Conservation (phyloP, 1,140 invertebrate species). For the Aricia agestis region DNA sequence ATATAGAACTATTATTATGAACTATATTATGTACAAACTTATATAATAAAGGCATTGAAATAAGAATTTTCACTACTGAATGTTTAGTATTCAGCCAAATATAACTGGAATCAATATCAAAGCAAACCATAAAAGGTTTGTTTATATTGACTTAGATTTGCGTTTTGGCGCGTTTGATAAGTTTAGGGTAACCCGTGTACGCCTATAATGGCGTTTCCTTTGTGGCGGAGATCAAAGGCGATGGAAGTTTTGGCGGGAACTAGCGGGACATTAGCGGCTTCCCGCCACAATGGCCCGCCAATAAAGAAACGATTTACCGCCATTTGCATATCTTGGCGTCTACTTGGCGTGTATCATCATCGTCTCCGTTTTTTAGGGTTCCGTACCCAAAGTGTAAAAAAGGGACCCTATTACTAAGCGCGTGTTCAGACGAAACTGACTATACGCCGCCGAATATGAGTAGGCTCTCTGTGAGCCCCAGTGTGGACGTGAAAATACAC, state of each 20-base stretch:
- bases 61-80: too few species aligned
- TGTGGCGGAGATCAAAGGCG: conserved; percentile 10
- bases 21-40: too few species aligned
- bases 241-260: neutral
- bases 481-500: too few species aligned
- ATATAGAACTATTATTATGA: too few species aligned
- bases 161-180: neutral
- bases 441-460: too few species aligned
- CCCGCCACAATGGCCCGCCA: conserved; percentile 5
- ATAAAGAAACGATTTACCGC: conserved; percentile 12
- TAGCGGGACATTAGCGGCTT: conserved; percentile 6
- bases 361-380: neutral
- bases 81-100: neutral
- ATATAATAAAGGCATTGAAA: too few species aligned
- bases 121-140: neutral
- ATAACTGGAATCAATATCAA: neutral
- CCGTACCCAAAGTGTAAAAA: too few species aligned
- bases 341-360: neutral
- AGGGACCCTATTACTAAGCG: too few species aligned
- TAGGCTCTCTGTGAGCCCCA: too few species aligned
- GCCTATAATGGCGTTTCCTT: neutral
- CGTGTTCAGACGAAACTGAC: too few species aligned
- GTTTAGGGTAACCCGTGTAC: neutral
- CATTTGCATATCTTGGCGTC: neutral
- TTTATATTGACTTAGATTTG: neutral